Evolutionary conservation across 2,888 invertebrate genomes (phyloP).

Genomic region (Nomada hirtipes): DNA sequence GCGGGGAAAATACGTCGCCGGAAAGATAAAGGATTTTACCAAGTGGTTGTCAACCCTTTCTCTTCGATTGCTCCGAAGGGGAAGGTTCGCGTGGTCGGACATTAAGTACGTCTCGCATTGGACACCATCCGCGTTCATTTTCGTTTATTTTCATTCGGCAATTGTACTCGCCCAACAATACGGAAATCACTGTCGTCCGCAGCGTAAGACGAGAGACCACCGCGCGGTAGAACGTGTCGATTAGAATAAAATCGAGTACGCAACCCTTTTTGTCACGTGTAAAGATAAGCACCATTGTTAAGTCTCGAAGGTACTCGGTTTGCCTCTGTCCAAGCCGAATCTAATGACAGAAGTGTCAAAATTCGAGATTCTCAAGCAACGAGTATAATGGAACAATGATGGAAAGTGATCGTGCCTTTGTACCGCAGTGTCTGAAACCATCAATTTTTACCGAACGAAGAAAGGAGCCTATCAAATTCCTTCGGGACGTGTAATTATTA

Average conservation of each 20-base stretch:
- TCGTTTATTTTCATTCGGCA: constrained; percentile 54
- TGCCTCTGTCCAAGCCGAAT: constrained; percentile 36
- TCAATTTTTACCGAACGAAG: constrained; percentile 26
- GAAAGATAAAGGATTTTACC: constrained; percentile 24
- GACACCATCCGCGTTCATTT: constrained; percentile 40
- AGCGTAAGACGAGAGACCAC: constrained; percentile 63
- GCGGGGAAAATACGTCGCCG: background rate
- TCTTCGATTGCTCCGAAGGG: constrained; percentile 1
- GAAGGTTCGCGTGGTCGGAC: constrained; percentile 37
- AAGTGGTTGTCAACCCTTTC: constrained; percentile 58
- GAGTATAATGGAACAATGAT: constrained; percentile 50
- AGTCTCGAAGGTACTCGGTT: constrained; percentile 38
- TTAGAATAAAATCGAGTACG: constrained; percentile 63
- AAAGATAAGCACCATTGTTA: constrained; percentile 63
- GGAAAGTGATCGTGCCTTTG: constrained; percentile 26
- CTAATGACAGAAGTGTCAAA: constrained; percentile 63
- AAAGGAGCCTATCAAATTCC: constrained; percentile 3
- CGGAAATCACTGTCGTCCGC: constrained; percentile 69
- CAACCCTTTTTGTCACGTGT: constrained; percentile 52
- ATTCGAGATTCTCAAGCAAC: constrained; percentile 52
- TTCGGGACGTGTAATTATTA: background rate
- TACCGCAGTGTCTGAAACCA: constrained; percentile 17
- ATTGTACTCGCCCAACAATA: constrained; percentile 60
- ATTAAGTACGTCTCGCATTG: constrained; percentile 32
- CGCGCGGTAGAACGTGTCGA: constrained; percentile 43